Base-by-base conservation (phyloP, 1,140 invertebrate species). In the Eumaeus atala region DNA sequence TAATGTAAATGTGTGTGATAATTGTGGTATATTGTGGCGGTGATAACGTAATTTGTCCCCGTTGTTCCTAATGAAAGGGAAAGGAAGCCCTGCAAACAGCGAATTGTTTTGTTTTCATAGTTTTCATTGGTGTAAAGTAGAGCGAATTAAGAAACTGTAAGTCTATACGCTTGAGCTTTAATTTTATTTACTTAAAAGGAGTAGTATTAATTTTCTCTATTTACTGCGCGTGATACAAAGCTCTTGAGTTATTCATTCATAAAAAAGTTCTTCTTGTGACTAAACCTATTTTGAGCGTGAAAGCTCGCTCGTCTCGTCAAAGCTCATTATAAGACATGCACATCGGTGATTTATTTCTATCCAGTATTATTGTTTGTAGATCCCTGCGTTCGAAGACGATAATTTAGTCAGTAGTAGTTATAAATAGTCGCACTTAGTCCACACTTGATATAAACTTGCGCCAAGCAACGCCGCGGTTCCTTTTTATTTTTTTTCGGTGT, bases 141-240 rank as follows among this genome's bases (percentile, higher is more conserved):
- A 77, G 75, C 72, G 74, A 75, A 77, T 66, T 72, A 58, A 74
- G 66, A 72, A 70, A 74, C 72, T 70, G 82, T 85, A 80, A 85
- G 78, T 70, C 61, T 33, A 49, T 28, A 28, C 3, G 3, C 1
- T 37, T 37, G 35, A 37, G 2, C 12, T 44, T 9, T 18, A 14
- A n/a, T 40, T 12, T 28, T 28, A 28, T 6, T 28, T 28, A 28
- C 6, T 28, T 28, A 28, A 6, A 28, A n/a, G n/a, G n/a, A n/a
- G n/a, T 6, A 28, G 21, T 28, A 28, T 3, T 28, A 28, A 28
- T 28, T 6, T 28, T 28, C 6, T n/a, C n/a, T n/a, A n/a, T n/a
- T n/a, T n/a, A n/a, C n/a, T n/a, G n/a, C n/a, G n/a, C n/a, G n/a
- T n/a, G n/a, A n/a, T n/a, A n/a, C n/a, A 28, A 3, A 28, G 21